Percentiles rank a stretch among this genome's conserved stretches.
These are phyloP conservation scores for Cistogaster globosa DNA, from an alignment of 2,888 invertebrate species.

Conservation along the genomic window DNA sequence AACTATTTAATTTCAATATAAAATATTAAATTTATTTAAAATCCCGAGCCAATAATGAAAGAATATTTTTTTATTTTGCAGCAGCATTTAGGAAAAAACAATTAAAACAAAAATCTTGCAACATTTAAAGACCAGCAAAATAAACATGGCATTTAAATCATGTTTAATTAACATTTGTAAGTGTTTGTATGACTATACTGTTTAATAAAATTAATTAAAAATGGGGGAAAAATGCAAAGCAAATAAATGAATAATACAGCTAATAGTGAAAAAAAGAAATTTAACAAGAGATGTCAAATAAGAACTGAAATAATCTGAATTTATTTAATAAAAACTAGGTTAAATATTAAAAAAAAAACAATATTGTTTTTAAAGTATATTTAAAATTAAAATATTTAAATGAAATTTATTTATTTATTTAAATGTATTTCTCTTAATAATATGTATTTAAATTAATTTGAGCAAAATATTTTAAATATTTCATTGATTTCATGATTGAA, in stretches of 20 bases:
- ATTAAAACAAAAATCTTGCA: background rate
- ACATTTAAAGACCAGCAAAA: conserved; percentile 10
- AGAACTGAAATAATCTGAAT: background rate
- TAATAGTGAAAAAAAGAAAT: background rate
- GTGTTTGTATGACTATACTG: background rate
- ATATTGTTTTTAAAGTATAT: no score
- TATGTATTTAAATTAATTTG: no score
- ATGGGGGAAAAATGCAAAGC: background rate
- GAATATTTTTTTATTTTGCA: background rate
- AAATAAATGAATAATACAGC: conserved; percentile 1
- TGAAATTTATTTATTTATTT: no score
- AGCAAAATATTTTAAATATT: no score
- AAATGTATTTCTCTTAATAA: no score
- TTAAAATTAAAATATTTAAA: no score
- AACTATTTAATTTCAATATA: no score
- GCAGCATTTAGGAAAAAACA: background rate
- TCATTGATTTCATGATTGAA: no score
- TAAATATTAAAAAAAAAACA: background rate
- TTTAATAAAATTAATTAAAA: conserved; percentile 42
- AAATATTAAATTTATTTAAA: no score
- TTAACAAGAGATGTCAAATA: background rate
- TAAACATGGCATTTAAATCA: conserved; percentile 50
- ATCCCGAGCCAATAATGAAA: no score
- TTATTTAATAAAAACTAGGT: conserved; percentile 1
- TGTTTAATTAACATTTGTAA: conserved; percentile 36